phyloP scores from a whole-genome alignment of 2,113 vertebrate species.

The Periophthalmus modestus region DNA sequence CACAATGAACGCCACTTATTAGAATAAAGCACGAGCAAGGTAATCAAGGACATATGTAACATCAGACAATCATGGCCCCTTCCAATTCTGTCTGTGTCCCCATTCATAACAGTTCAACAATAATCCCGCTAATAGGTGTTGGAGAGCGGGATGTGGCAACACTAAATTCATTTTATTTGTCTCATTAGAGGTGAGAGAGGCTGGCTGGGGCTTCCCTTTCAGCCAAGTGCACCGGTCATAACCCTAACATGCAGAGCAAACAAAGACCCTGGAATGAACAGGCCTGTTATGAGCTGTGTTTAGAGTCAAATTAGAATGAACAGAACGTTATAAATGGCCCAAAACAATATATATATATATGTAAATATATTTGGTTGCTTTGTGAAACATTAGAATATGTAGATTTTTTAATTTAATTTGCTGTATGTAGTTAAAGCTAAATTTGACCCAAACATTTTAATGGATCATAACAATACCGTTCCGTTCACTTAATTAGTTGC shows the following conservation, averaged over 20 bases:
- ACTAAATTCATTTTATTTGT: conserved; percentile 96
- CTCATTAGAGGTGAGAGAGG: conserved; percentile 87
- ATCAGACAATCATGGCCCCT: conserved; percentile 96
- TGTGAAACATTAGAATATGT: background rate
- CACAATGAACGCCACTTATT: conserved; percentile 99
- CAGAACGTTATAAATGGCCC: background rate
- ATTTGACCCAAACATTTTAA: background rate
- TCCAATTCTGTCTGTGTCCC: conserved; percentile 83
- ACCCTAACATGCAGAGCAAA: conserved; percentile 72
- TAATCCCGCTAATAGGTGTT: conserved; percentile 97
- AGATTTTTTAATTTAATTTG: no score
- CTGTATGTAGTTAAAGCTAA: no score
- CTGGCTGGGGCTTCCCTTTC: conserved; percentile 78
- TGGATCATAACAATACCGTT: background rate
- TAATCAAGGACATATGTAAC: conserved; percentile 99
- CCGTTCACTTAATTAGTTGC: background rate
- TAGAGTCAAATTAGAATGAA: background rate
- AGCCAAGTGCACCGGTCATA: conserved; percentile 80
- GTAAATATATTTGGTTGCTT: background rate
- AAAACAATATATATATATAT: background rate
- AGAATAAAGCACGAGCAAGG: conserved; percentile 99
- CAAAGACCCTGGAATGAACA: conserved; percentile 64
- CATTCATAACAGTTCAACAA: conserved; percentile 95
- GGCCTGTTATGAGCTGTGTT: conserved; percentile 20
- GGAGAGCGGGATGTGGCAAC: conserved; percentile 89